Evolutionary conservation across 2,888 invertebrate genomes (phyloP).

Genomic region (Nudaria mundana): DNA sequence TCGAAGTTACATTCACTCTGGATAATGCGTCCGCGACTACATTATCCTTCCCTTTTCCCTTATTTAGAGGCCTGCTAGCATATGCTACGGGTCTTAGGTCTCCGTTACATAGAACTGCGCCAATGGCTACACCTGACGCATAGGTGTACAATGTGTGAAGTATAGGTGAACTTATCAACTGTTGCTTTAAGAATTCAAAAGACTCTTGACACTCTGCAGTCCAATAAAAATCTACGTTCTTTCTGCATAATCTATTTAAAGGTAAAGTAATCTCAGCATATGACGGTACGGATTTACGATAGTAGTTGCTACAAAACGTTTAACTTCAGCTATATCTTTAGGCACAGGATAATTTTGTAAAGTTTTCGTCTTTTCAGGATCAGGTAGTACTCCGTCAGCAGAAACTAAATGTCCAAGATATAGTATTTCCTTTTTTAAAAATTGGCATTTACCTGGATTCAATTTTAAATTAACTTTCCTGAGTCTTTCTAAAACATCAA

Average conservation of each 20-base stretch:
- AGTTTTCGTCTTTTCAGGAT: neutral
- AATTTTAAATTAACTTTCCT: neutral
- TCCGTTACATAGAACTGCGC: neutral
- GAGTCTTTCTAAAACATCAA: neutral
- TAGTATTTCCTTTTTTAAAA: conserved; percentile 3
- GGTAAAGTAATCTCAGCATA: neutral
- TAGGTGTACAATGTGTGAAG: neutral
- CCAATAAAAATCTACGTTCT: neutral
- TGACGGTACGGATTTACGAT: neutral
- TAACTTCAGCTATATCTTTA: neutral
- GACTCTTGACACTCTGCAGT: neutral
- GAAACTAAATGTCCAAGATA: conserved; percentile 6
- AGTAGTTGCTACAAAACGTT: conserved; percentile 1
- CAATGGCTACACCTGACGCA: too few species aligned
- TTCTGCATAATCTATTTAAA: conserved; percentile 1
- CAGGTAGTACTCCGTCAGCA: conserved; percentile 2
- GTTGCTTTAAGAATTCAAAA: neutral
- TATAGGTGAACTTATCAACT: neutral
- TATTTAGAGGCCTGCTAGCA: conserved; percentile 16
- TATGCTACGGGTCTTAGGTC: conserved; percentile 12
- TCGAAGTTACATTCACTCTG: too few species aligned
- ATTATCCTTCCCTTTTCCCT: too few species aligned
- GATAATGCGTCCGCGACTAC: too few species aligned
- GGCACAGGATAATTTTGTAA: conserved; percentile 1
- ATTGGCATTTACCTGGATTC: conserved; percentile 7